phyloP scores from a whole-genome alignment of 2,888 invertebrate species.

The Phaonia tiefii region DNA sequence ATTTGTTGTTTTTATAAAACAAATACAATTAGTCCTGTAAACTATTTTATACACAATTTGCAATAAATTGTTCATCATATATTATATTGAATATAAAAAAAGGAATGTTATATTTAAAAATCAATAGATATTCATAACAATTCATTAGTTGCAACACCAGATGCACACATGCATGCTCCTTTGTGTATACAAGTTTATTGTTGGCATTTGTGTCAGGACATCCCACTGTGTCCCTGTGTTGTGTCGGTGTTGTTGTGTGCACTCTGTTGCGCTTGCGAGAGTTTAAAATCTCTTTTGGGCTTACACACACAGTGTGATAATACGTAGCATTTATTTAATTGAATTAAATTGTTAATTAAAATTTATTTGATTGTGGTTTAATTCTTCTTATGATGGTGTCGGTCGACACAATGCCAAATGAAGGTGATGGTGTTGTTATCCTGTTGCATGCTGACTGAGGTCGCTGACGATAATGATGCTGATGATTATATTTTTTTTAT shows the following conservation, averaged over 20 bases:
- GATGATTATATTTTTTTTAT: not conserved
- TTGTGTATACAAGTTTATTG: not conserved
- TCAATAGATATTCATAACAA: conserved; percentile 32
- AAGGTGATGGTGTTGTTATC: not conserved
- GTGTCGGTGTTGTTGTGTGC: conserved; percentile 12
- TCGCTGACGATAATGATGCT: not conserved
- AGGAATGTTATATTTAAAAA: not conserved
- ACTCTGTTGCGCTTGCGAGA: not conserved
- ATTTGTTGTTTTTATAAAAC: no score
- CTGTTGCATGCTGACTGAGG: conserved; percentile 28
- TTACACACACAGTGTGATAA: conserved; percentile 7
- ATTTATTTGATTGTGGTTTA: conserved; percentile 61
- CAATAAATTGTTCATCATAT: no score
- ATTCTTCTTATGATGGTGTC: conserved; percentile 15
- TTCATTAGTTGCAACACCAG: conserved; percentile 36
- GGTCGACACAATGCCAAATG: not conserved
- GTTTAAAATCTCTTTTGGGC: not conserved
- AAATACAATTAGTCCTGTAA: no score
- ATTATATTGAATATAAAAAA: no score
- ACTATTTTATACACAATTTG: no score
- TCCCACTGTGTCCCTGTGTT: not conserved
- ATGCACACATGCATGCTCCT: no score
- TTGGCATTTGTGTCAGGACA: not conserved
- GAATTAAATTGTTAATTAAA: conserved; percentile 66
- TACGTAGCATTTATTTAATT: conserved; percentile 47